Percentiles rank a stretch among this genome's conserved stretches.
Evolutionary conservation across 92 coral and sea anemone species (phyloP).

Genomic region (Paramuricea clavata): DNA sequence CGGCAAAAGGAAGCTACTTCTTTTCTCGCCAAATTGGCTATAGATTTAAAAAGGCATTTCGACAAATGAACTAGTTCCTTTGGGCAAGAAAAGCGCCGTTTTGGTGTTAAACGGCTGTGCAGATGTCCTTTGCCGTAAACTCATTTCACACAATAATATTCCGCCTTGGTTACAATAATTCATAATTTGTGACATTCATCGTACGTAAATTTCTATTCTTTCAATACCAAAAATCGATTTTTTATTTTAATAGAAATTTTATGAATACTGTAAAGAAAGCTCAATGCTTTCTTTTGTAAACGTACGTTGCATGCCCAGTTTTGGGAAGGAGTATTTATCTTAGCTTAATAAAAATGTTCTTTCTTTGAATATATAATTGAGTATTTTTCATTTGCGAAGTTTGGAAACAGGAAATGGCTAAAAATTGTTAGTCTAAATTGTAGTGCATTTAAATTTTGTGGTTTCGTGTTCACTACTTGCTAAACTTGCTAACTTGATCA

Average conservation of each 20-base stretch:
- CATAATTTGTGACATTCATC: conserved; percentile 11
- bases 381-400: background rate
- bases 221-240: background rate
- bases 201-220: background rate
- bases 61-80: background rate
- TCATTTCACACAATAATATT: conserved; percentile 35
- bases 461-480: conserved; percentile 3
- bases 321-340: conserved; percentile 14
- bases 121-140: conserved; percentile 31
- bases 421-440: background rate
- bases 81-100: background rate
- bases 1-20: background rate
- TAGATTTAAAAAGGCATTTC: background rate
- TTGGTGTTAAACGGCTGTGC: conserved; percentile 53
- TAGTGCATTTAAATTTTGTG: conserved; percentile 2
- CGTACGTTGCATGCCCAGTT: conserved; percentile 1
- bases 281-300: background rate
- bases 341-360: background rate
- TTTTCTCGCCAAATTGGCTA: background rate
- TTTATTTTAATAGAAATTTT: background rate
- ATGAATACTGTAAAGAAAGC: background rate
- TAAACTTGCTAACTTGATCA: conserved; percentile 16
- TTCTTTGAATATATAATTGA: background rate
- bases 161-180: conserved; percentile 36
- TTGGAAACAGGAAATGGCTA: background rate